phyloP scores from a whole-genome alignment of 2,888 invertebrate genomes.

The Thecocarcelia acutangulata region DNA sequence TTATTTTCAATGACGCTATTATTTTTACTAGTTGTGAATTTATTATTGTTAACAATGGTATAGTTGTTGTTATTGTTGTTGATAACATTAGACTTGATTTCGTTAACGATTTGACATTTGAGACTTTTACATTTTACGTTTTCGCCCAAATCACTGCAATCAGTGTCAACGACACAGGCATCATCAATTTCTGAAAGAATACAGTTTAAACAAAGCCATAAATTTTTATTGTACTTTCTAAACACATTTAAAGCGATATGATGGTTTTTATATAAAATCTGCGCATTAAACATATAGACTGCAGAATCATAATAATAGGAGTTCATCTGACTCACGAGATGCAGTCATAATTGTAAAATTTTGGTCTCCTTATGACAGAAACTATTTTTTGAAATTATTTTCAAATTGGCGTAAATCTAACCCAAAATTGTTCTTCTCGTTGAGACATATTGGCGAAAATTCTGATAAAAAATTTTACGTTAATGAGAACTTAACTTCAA shows the following conservation, averaged over 20 bases:
- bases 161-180: constrained; percentile 80
- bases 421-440: too few relatives aligned
- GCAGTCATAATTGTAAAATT: constrained; percentile 8
- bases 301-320: not conserved
- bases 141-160: constrained; percentile 77
- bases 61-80: constrained; percentile 55
- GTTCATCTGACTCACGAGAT: not conserved
- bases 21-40: constrained; percentile 50
- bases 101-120: constrained; percentile 74
- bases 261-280: too few relatives aligned
- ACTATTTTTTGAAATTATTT: constrained; percentile 5
- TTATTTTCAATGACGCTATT: constrained; percentile 50
- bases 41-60: constrained; percentile 46
- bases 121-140: constrained; percentile 76
- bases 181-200: constrained; percentile 76
- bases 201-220: not conserved
- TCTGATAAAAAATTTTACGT: not conserved
- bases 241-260: too few relatives aligned
- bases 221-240: too few relatives aligned
- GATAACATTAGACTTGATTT: constrained; percentile 64
- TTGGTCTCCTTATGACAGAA: constrained; percentile 6
- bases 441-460: too few relatives aligned
- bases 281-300: not conserved
- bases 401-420: too few relatives aligned
- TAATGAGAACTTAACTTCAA: not conserved